Conservation (phyloP, 1,140 invertebrate species). For the Lethocerus indicus region DNA sequence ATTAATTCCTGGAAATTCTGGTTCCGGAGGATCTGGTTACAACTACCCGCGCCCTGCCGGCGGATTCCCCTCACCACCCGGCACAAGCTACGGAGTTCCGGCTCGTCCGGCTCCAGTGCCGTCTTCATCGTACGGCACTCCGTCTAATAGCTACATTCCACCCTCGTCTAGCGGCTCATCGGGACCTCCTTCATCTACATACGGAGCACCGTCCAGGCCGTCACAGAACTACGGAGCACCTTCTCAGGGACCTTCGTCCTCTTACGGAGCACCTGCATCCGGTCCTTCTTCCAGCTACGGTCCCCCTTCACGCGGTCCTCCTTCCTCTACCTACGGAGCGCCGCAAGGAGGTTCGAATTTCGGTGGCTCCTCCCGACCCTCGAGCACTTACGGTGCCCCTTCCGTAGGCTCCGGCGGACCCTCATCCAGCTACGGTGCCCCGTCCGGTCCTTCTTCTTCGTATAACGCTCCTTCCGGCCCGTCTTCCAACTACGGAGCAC, state of each 20-base stretch:
- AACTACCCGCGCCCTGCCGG: slow-evolving; percentile 8
- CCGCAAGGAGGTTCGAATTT: not conserved
- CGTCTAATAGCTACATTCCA: not conserved
- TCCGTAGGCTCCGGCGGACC: not conserved
- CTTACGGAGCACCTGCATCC: not conserved
- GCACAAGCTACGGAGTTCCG: slow-evolving; percentile 17
- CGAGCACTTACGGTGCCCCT: slow-evolving; percentile 5
- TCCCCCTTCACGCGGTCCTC: slow-evolving; percentile 9
- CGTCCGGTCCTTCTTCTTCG: not conserved
- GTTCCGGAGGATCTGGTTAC: slow-evolving; percentile 10
- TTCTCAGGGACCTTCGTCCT: not conserved
- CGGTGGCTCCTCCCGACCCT: not conserved
- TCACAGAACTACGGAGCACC: not conserved
- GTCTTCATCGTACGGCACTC: slow-evolving; percentile 12
- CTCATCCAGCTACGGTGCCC: slow-evolving; percentile 4
- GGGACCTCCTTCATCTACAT: slow-evolving; percentile 2
- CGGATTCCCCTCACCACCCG: slow-evolving; percentile 7
- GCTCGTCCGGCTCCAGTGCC: slow-evolving; percentile 15
- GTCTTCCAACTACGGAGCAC: not conserved
- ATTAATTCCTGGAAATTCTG: slow-evolving; percentile 2
- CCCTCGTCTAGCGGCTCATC: slow-evolving; percentile 9
- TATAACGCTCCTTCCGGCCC: not conserved
- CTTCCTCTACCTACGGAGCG: slow-evolving; percentile 6
- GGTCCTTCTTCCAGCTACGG: slow-evolving; percentile 15
- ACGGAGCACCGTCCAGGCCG: slow-evolving; percentile 2